Percentiles rank a stretch among this genome's conserved stretches.
Conservation (phyloP, 2,797 vertebrate species). For the Alosa sapidissima region DNA sequence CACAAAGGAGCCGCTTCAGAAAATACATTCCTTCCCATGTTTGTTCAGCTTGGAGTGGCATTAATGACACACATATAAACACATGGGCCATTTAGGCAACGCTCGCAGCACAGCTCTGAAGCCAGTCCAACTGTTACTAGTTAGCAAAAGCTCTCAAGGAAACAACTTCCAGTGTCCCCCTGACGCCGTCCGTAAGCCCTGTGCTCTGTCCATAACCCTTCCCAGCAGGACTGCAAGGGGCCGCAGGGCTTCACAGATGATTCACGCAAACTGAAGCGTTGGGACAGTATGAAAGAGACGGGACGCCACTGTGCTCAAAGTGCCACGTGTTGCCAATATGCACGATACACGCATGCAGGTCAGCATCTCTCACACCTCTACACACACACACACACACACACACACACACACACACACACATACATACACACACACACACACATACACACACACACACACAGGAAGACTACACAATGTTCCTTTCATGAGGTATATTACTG, state of each 20-base stretch:
- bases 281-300: background rate
- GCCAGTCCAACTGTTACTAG: background rate
- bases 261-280: background rate
- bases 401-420: slow-evolving; percentile 18
- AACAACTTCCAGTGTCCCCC: background rate
- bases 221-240: background rate
- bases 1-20: background rate
- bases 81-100: background rate
- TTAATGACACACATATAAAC: slow-evolving; percentile 41
- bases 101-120: background rate
- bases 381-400: slow-evolving; percentile 7
- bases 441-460: slow-evolving; percentile 16
- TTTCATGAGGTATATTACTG: slow-evolving; percentile 25
- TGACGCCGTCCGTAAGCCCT: background rate
- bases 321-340: slow-evolving; percentile 1
- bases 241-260: background rate
- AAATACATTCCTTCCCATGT: slow-evolving; percentile 8
- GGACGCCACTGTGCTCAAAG: background rate
- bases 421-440: slow-evolving; percentile 4
- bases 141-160: background rate
- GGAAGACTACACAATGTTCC: background rate
- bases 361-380: slow-evolving; percentile 12
- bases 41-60: slow-evolving; percentile 53
- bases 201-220: background rate
- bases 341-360: slow-evolving; percentile 27